These are phyloP conservation scores for Eucera pruinosa DNA, from an alignment of 2,888 invertebrate genomes.

Conservation along the genomic window DNA sequence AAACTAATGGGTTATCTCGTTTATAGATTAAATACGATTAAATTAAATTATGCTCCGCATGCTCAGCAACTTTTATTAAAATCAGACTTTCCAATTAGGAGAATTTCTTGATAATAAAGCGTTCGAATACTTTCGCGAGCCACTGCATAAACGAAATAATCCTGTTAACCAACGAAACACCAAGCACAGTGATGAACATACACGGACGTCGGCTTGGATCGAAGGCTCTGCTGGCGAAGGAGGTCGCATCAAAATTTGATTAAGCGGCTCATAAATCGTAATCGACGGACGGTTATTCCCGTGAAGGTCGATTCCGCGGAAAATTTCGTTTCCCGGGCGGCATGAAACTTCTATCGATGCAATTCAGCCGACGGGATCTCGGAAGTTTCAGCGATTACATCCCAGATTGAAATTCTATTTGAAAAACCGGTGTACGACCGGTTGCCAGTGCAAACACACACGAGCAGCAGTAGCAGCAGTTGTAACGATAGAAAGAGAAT, in stretches of 20 bases:
- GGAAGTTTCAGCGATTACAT: constrained; percentile 64
- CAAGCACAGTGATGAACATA: neutral
- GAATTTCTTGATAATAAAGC: no score
- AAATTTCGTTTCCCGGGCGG: constrained; percentile 41
- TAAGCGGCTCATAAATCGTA: constrained; percentile 56
- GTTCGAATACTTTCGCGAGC: no score
- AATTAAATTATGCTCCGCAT: no score
- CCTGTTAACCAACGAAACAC: neutral
- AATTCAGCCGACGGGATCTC: constrained; percentile 50
- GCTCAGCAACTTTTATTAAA: no score
- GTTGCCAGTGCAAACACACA: constrained; percentile 51
- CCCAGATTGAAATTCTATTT: constrained; percentile 64
- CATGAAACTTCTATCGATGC: constrained; percentile 52
- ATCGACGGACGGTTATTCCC: constrained; percentile 40
- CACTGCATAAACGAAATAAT: no score
- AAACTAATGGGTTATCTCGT: no score
- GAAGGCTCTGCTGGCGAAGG: neutral
- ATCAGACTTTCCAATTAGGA: no score
- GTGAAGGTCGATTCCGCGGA: constrained; percentile 31
- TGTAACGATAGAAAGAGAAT: neutral
- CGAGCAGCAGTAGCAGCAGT: no score
- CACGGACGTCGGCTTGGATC: neutral
- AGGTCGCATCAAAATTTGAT: constrained; percentile 43
- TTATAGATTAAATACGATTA: no score
- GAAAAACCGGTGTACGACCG: constrained; percentile 35